These are phyloP conservation scores for Trypoxylon attenuatum DNA, from an alignment of 2,888 invertebrate genomes.

Conservation along the genomic window DNA sequence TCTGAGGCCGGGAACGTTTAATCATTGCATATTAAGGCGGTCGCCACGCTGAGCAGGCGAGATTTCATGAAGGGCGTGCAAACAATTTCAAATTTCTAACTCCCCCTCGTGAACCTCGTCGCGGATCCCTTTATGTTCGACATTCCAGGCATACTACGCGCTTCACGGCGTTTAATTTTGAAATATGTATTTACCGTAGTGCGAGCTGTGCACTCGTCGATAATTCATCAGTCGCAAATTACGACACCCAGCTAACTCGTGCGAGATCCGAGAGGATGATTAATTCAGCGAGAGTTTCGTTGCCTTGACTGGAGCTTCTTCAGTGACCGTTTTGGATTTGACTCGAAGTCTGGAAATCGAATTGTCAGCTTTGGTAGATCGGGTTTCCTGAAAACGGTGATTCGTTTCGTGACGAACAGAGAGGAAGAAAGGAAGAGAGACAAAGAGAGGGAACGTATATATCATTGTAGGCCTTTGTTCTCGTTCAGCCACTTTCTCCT, in stretches of 20 bases:
- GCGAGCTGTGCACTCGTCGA: conserved; percentile 39
- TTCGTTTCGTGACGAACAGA: not conserved
- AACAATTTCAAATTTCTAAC: conserved; percentile 56
- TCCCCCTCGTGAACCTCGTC: conserved; percentile 29
- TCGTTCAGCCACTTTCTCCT: too few species aligned
- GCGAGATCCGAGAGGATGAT: too few species aligned
- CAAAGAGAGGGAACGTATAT: too few species aligned
- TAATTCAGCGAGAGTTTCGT: too few species aligned
- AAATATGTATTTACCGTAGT: conserved; percentile 53
- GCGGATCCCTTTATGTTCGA: conserved; percentile 51
- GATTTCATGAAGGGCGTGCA: conserved; percentile 47
- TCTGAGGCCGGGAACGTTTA: conserved; percentile 33
- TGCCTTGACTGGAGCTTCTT: not conserved
- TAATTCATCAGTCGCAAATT: conserved; percentile 47
- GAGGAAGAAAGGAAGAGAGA: too few species aligned
- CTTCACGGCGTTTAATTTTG: conserved; percentile 52
- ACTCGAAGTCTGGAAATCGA: too few species aligned
- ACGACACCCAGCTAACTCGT: conserved; percentile 7
- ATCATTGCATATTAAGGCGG: conserved; percentile 38
- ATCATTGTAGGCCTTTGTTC: too few species aligned
- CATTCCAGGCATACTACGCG: conserved; percentile 47
- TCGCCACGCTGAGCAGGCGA: conserved; percentile 23
- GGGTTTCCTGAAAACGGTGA: too few species aligned
- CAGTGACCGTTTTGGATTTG: conserved; percentile 18
- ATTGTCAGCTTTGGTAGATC: too few species aligned